Conservation (phyloP, 1,140 invertebrate genomes). For the Apolygus lucorum region DNA sequence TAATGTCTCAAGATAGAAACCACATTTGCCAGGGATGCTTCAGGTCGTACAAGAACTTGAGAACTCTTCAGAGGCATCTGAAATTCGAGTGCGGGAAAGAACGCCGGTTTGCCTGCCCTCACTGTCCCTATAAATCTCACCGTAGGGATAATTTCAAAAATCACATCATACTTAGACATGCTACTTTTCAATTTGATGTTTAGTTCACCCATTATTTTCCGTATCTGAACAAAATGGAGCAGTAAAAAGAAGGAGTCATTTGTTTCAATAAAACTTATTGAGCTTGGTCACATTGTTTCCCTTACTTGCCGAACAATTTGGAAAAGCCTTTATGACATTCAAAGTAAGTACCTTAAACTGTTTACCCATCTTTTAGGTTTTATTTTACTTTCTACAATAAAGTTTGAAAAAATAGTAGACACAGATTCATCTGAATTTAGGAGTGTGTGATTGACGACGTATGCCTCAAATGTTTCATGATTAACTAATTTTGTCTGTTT, state of each 20-base stretch:
- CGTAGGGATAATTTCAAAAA: neutral
- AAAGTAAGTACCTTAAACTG: no score
- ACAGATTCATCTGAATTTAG: no score
- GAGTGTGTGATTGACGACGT: no score
- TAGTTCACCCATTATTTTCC: slow-evolving; percentile 27
- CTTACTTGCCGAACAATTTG: no score
- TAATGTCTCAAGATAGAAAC: no score
- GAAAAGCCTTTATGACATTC: no score
- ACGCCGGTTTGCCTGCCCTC: slow-evolving; percentile 27
- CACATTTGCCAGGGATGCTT: no score
- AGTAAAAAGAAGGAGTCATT: neutral
- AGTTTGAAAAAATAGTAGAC: no score
- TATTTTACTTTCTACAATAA: no score
- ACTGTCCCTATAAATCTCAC: slow-evolving; percentile 21
- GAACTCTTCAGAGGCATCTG: slow-evolving; percentile 45
- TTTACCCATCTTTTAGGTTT: no score
- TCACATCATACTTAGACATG: slow-evolving; percentile 13
- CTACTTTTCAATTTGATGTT: slow-evolving; percentile 20
- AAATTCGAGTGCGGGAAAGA: slow-evolving; percentile 25
- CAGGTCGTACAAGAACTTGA: slow-evolving; percentile 38
- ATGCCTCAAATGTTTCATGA: no score
- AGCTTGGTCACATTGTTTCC: neutral
- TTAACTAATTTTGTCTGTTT: neutral
- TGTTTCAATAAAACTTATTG: no score
- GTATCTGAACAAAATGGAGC: neutral